A percentile compares a stretch with the other conserved stretches of the same genome.
These are phyloP conservation scores for Conomelus anceps DNA, from an alignment of 2,888 invertebrate species.

Conservation along the genomic window DNA sequence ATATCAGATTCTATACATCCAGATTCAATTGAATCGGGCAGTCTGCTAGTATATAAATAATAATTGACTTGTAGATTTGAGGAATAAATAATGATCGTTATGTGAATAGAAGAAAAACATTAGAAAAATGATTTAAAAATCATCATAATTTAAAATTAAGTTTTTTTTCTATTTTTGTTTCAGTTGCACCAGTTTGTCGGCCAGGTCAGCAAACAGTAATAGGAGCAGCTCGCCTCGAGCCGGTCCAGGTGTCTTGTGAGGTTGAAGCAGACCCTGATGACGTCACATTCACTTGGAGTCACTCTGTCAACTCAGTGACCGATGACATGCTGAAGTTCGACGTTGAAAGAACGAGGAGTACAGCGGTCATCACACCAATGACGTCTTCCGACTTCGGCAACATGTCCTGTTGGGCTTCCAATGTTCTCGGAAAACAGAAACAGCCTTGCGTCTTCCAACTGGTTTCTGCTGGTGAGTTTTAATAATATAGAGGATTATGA, in stretches of 20 bases:
- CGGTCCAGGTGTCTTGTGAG: conserved; percentile 57
- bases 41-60: no score
- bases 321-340: conserved; percentile 56
- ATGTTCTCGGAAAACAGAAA: conserved; percentile 63
- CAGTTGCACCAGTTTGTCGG: conserved; percentile 66
- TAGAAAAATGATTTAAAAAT: no score
- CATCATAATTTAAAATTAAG: no score
- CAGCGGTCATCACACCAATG: conserved; percentile 61
- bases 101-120: no score
- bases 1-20: no score
- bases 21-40: no score
- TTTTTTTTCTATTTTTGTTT: background rate
- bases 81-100: no score
- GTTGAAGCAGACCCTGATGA: conserved; percentile 70
- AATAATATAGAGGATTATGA: background rate
- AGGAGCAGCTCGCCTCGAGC: conserved; percentile 64
- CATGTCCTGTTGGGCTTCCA: conserved; percentile 64
- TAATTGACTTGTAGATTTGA: no score
- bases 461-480: conserved; percentile 57
- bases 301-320: conserved; percentile 55
- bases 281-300: conserved; percentile 62
- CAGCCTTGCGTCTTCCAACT: conserved; percentile 68
- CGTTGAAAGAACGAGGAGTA: conserved; percentile 56
- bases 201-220: conserved; percentile 61
- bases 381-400: conserved; percentile 68